These are phyloP conservation scores for Clanis bilineata DNA, from an alignment of 2,888 invertebrate genomes.

Conservation along the genomic window DNA sequence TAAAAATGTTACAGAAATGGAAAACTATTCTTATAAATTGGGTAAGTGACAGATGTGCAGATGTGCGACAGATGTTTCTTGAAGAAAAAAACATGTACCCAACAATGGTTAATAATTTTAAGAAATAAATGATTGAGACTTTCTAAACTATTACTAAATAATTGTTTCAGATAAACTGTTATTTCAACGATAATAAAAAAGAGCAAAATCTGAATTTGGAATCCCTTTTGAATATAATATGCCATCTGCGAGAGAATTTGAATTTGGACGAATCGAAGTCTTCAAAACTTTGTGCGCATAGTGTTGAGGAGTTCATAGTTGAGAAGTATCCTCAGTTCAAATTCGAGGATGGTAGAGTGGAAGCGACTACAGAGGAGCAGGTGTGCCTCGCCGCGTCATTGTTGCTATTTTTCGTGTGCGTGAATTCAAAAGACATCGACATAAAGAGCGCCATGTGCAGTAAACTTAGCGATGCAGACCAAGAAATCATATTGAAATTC, in stretches of 20 bases:
- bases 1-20: conserved; percentile 70
- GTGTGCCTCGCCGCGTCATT: conserved; percentile 73
- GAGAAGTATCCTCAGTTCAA: conserved; percentile 78
- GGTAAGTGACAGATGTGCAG: conserved; percentile 48
- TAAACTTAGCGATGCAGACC: conserved; percentile 73
- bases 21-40: conserved; percentile 69
- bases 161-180: conserved; percentile 72
- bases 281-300: conserved; percentile 60
- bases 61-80: conserved; percentile 17
- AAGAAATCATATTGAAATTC: conserved; percentile 78
- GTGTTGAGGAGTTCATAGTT: conserved; percentile 61
- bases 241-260: conserved; percentile 64
- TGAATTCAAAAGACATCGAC: conserved; percentile 76
- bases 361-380: conserved; percentile 54
- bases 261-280: conserved; percentile 71
- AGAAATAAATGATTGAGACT: neutral
- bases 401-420: conserved; percentile 76
- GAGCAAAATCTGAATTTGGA: conserved; percentile 50
- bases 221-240: conserved; percentile 59
- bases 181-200: conserved; percentile 52
- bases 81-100: conserved; percentile 15
- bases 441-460: conserved; percentile 81
- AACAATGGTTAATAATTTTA: neutral
- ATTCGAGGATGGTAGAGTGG: conserved; percentile 60
- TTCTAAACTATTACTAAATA: neutral